Conservation (phyloP, 2,113 vertebrate species). For the Lasiurus borealis region DNA sequence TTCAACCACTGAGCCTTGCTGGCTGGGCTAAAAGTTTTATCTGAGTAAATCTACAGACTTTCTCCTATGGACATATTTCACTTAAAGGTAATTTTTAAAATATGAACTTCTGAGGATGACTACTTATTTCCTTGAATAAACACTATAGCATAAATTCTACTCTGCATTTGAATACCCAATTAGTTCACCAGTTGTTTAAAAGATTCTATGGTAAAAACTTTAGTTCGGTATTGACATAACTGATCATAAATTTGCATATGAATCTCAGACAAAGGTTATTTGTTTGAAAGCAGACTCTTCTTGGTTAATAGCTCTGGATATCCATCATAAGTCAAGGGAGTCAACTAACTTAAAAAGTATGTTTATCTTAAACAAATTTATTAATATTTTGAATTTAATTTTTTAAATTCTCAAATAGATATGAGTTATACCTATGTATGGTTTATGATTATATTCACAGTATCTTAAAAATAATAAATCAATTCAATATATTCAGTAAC, state of each 20-base stretch:
- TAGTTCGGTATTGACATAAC: not conserved
- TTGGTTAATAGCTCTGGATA: not conserved
- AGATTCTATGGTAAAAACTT: constrained; percentile 26
- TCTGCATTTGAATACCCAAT: not conserved
- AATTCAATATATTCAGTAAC: not conserved
- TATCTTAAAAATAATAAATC: constrained; percentile 32
- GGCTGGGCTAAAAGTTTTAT: constrained; percentile 40
- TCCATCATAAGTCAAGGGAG: constrained; percentile 9
- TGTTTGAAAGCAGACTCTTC: constrained; percentile 12
- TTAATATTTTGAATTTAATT: not conserved
- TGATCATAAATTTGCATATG: not conserved
- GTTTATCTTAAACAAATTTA: constrained; percentile 12
- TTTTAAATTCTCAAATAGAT: constrained; percentile 38
- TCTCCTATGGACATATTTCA: not conserved
- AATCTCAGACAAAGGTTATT: not conserved
- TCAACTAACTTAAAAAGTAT: not conserved
- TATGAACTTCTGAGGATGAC: not conserved
- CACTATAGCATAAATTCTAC: constrained; percentile 29
- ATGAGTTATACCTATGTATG: not conserved
- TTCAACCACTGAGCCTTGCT: too few relatives aligned
- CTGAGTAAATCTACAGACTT: not conserved
- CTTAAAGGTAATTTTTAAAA: not conserved
- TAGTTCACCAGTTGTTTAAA: not conserved
- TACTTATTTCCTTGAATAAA: constrained; percentile 42
- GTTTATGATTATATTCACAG: not conserved